Conservation (phyloP, 2,113 vertebrate species). For the Peucedramus taeniatus region DNA sequence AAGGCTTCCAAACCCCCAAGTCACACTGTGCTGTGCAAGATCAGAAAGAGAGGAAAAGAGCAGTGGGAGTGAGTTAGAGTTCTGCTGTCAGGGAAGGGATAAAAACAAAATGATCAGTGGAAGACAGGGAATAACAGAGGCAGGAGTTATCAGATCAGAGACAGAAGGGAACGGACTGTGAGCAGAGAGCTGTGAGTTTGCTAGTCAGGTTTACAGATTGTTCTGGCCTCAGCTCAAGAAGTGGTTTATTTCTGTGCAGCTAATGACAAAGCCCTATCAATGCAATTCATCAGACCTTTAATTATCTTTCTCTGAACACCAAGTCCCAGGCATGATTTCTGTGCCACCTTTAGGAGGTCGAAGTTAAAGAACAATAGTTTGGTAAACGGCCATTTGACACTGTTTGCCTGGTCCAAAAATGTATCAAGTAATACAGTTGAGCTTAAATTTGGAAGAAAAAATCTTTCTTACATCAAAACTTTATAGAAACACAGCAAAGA, state of each 20-base stretch:
- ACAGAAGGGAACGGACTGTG: not conserved
- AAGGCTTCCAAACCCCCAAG: not conserved
- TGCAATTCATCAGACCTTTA: not conserved
- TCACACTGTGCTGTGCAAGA: not conserved
- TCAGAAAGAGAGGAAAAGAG: not conserved
- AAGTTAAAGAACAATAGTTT: not conserved
- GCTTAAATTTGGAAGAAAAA: constrained; percentile 32
- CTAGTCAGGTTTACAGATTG: not conserved
- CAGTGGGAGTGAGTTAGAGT: not conserved
- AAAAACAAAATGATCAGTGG: not conserved
- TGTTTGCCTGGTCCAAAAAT: not conserved
- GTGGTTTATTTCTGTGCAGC: not conserved
- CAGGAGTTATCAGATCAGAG: not conserved
- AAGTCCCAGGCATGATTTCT: not conserved
- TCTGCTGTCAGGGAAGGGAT: not conserved
- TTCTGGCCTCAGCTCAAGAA: not conserved
- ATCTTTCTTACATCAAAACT: constrained; percentile 32
- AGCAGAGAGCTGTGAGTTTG: not conserved
- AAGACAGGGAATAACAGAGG: not conserved
- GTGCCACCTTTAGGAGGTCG: not conserved
- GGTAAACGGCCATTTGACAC: not conserved
- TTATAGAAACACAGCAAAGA: constrained; percentile 15
- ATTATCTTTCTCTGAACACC: not conserved
- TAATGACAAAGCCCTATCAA: not conserved
- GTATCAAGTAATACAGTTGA: not conserved